Evolutionary conservation across 2,113 vertebrate species (phyloP).

Genomic region (Puffinus mauretanicus): DNA sequence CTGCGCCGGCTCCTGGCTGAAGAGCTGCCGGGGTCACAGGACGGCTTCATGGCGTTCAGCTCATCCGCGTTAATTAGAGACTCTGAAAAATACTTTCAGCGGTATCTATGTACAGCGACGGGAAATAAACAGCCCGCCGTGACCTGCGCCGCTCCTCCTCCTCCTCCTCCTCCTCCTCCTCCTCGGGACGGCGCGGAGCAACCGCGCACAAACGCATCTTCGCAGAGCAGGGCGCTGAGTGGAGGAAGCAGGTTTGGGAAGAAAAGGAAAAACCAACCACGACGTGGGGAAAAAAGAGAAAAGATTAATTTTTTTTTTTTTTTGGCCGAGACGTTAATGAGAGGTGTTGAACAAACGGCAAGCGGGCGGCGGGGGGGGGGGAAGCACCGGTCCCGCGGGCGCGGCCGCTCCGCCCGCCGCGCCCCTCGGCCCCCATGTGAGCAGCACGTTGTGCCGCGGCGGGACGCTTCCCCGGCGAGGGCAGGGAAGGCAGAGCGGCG

Average conservation of each 20-base stretch:
- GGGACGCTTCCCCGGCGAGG: neutral
- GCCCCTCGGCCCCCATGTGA: neutral
- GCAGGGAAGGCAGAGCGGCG: neutral
- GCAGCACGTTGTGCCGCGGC: neutral
- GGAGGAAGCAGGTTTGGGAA: neutral
- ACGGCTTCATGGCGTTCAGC: neutral
- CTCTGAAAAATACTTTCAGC: conserved; percentile 35
- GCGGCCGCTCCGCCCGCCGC: neutral
- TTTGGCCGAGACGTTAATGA: conserved; percentile 27
- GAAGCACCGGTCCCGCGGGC: neutral
- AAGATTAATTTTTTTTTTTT: neutral
- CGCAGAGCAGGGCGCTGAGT: neutral
- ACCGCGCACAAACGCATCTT: neutral
- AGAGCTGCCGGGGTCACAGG: neutral
- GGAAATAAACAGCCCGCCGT: neutral
- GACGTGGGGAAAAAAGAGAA: neutral
- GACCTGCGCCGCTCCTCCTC: neutral
- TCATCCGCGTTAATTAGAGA: conserved; percentile 15
- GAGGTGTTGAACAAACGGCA: neutral
- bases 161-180: neutral
- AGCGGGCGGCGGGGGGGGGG: neutral
- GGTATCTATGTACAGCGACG: neutral
- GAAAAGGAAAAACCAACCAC: neutral
- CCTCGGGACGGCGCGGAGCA: neutral
- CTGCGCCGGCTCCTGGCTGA: neutral